Percentiles rank a stretch among this genome's conserved stretches.
These are phyloP conservation scores for Brenthis hecate DNA, from an alignment of 2,888 invertebrate genomes.

Conservation along the genomic window DNA sequence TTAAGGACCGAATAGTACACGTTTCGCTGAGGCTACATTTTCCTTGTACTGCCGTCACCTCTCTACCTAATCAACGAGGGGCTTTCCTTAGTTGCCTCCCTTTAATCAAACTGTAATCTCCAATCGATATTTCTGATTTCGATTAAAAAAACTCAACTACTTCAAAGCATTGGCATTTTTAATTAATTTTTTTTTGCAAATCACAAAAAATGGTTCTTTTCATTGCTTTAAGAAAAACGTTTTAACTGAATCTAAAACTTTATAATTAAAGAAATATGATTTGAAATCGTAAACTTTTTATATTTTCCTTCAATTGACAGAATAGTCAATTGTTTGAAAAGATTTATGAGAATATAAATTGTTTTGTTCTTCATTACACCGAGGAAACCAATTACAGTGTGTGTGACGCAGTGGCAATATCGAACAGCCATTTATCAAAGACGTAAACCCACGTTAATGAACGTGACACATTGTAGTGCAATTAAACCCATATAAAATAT, in stretches of 20 bases:
- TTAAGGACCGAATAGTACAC: constrained; percentile 18
- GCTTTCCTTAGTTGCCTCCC: constrained; percentile 30
- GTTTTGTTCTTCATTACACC: constrained; percentile 48
- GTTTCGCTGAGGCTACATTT: constrained; percentile 28
- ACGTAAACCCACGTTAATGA: constrained; percentile 63
- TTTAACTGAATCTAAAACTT: constrained; percentile 1
- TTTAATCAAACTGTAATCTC: constrained; percentile 18
- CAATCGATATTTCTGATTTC: constrained; percentile 14
- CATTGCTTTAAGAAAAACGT: not conserved
- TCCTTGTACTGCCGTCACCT: constrained; percentile 29
- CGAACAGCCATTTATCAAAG: constrained; percentile 67
- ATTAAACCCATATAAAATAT: constrained; percentile 38
- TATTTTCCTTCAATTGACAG: constrained; percentile 24
- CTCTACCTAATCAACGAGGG: constrained; percentile 28
- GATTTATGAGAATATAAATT: constrained; percentile 42
- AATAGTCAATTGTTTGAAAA: constrained; percentile 36
- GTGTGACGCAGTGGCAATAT: constrained; percentile 65
- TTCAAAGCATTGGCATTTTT: not conserved
- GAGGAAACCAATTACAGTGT: constrained; percentile 62
- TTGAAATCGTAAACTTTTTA: constrained; percentile 17
- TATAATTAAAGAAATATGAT: constrained; percentile 4
- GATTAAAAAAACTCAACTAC: not conserved
- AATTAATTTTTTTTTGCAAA: constrained; percentile 7
- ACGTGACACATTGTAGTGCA: constrained; percentile 49
- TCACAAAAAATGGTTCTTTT: constrained; percentile 1